These are phyloP conservation scores for Volucella zonaria DNA, from an alignment of 2,888 invertebrate species.

Conservation along the genomic window DNA sequence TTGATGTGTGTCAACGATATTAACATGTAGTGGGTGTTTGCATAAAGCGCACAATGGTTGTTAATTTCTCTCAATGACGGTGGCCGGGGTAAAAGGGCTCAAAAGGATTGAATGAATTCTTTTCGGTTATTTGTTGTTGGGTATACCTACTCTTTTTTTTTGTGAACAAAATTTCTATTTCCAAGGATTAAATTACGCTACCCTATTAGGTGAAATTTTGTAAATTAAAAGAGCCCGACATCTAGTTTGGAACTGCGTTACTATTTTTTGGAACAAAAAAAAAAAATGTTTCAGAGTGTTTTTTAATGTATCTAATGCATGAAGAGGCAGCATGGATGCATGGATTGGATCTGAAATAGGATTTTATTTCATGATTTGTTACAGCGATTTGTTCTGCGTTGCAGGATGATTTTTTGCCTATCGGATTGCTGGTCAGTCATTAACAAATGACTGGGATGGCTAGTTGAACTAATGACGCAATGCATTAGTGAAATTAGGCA, in stretches of 20 bases:
- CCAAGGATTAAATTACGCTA: slow-evolving; percentile 12
- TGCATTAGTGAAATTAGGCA: slow-evolving; percentile 24
- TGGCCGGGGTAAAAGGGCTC: slow-evolving; percentile 14
- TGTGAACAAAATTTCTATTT: slow-evolving; percentile 14
- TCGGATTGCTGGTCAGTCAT: slow-evolving; percentile 15
- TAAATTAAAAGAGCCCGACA: slow-evolving; percentile 28
- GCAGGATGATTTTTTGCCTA: not conserved
- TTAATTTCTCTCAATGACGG: slow-evolving; percentile 57
- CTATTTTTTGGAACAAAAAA: slow-evolving; percentile 16
- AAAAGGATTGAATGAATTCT: slow-evolving; percentile 62
- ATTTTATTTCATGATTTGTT: no score
- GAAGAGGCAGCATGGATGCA: not conserved
- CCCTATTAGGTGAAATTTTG: slow-evolving; percentile 25
- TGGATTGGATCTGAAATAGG: not conserved
- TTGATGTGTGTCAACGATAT: slow-evolving; percentile 73
- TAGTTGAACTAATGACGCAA: slow-evolving; percentile 31
- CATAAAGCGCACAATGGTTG: slow-evolving; percentile 62
- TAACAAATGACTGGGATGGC: slow-evolving; percentile 24
- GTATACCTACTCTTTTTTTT: slow-evolving; percentile 34
- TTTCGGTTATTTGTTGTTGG: slow-evolving; percentile 42
- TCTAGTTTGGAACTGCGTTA: slow-evolving; percentile 40
- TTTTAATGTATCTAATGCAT: no score
- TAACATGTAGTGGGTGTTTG: slow-evolving; percentile 67
- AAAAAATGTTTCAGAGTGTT: not conserved
- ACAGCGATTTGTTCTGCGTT: not conserved